Evolutionary conservation across 1,140 invertebrate species (phyloP), one percentile per base, ranked within the genome.

Genomic region (Augochlora pura): DNA sequence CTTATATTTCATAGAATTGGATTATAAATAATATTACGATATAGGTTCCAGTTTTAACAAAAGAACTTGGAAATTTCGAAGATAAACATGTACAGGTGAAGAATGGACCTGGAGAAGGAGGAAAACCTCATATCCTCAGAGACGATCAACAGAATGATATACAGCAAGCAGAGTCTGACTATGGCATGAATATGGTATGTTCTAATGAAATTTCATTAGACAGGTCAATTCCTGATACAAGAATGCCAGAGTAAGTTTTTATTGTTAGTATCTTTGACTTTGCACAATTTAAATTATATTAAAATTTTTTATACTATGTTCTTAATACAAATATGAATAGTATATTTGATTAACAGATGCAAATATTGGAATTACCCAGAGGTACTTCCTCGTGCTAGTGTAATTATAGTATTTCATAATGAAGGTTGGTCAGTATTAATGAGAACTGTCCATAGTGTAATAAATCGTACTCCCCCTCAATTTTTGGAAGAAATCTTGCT

Each of bases 321-420:
- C 12, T 38, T 21, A 38, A 18, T 1, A n/a, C 21, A 23, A 25
- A 25, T 49, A n/a, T 32, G 78, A 70, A 68, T 62, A 46, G 67
- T 25, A n/a, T 67, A 64, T 77, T 25, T 81, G 75, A 63, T 88
- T 86, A 5, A 71, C 16, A 97, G 96, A 91, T 99, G 99, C 93
- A 98, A 97, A 91, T 96, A 98, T 90, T 99, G 99, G 99, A 95
- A 99, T 88, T 99, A 99, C 93, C 97, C 98, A 9, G 94, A 95
- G 85, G 94, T 97, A 78, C 94, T 99, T 83, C 98, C 99, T 0
- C 96, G 94, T 68, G 98, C 98, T 6, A 98, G 97, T 90, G 98
- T 99, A 0, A 98, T 99, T 81, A 96, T 99, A 79, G 99, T 99
- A 16, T 99, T 99, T 91, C 99, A 99, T 90, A 99, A 99, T 92